phyloP scores from a whole-genome alignment of 2,113 vertebrate species.

The Ciconia maguari region DNA sequence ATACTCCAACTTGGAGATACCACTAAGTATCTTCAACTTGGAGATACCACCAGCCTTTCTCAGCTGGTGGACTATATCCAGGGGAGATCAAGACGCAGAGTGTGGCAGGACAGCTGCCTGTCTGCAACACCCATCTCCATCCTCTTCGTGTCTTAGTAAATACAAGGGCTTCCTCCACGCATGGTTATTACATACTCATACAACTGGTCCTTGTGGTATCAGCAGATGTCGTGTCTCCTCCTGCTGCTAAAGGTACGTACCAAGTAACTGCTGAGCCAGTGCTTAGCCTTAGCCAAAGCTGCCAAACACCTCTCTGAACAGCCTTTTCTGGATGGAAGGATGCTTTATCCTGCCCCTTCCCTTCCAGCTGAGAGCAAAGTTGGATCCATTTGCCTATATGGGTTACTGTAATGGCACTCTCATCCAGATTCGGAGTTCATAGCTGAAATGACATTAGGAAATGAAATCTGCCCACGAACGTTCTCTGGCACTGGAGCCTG shows the following conservation, averaged over 20 bases:
- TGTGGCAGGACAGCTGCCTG: background rate
- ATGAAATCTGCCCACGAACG: background rate
- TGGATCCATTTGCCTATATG: background rate
- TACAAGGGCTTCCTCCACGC: background rate
- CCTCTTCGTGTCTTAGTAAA: background rate
- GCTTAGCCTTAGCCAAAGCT: background rate
- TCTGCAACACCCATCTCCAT: background rate
- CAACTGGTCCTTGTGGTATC: fast-evolving
- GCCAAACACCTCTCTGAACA: background rate
- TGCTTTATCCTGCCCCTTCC: background rate
- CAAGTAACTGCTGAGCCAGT: background rate
- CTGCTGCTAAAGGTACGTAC: background rate
- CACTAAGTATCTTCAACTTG: background rate
- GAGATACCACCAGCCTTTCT: background rate
- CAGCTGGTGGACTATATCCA: background rate
- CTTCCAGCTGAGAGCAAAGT: background rate
- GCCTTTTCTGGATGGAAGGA: background rate
- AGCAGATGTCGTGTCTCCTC: background rate
- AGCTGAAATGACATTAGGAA: background rate
- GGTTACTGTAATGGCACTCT: background rate
- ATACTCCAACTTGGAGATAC: background rate
- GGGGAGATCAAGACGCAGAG: background rate
- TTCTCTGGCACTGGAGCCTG: background rate
- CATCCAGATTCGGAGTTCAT: background rate
- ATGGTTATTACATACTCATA: background rate